A percentile compares a stretch with the other conserved stretches of the same genome.
phyloP scores from a whole-genome alignment of 2,113 vertebrate genomes.

The Recurvirostra avosetta region DNA sequence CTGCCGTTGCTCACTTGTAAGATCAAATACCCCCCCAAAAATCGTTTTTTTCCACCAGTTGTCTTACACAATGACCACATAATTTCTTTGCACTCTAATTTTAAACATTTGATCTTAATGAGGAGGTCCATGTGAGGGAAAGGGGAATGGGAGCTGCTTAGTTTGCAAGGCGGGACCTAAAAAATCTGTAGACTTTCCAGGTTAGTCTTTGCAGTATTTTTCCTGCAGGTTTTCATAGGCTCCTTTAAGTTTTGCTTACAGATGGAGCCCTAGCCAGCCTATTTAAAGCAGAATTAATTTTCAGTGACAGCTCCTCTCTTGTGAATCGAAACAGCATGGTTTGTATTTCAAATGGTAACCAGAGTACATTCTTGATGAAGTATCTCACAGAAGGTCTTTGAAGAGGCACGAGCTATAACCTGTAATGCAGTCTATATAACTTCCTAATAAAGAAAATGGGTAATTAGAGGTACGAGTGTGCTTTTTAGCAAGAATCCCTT shows the following conservation, averaged over 20 bases:
- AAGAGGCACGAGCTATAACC: neutral
- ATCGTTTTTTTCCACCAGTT: neutral
- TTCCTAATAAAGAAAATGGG: neutral
- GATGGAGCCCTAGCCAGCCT: neutral
- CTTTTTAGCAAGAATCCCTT: neutral
- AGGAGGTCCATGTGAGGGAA: neutral
- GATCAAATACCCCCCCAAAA: neutral
- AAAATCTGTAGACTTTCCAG: neutral
- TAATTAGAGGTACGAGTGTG: neutral
- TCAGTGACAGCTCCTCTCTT: neutral
- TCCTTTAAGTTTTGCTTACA: neutral
- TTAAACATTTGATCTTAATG: neutral
- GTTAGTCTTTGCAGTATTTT: neutral
- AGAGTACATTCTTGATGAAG: neutral
- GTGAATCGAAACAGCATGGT: neutral
- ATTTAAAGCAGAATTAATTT: slow-evolving; percentile 34
- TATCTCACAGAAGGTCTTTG: neutral
- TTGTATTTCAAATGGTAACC: slow-evolving; percentile 13
- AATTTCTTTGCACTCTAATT: neutral
- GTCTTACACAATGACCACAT: neutral
- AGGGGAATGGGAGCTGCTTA: neutral
- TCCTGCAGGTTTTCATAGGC: neutral
- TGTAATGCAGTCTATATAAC: neutral
- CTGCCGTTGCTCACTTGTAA: neutral
- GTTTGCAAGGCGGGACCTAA: neutral